These are phyloP conservation scores for Numida meleagris DNA, from an alignment of 2,113 vertebrate genomes.

Conservation along the genomic window DNA sequence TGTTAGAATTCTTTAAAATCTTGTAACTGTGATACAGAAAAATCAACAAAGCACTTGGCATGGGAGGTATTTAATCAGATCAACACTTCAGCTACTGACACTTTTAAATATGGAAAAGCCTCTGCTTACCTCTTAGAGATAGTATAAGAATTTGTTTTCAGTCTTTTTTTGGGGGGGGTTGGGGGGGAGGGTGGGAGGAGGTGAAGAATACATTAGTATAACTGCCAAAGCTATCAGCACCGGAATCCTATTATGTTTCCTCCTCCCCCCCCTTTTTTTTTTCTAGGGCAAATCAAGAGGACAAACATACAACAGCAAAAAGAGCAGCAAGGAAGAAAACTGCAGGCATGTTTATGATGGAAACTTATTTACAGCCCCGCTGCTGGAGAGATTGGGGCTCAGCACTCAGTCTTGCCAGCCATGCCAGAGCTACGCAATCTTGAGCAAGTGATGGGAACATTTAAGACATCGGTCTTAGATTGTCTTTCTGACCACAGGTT, in stretches of 20 bases:
- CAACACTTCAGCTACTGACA: not conserved
- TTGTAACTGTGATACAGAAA: not conserved
- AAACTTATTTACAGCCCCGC: slow-evolving; percentile 36
- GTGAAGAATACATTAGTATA: not conserved
- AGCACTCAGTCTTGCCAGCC: not conserved
- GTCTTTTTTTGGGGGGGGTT: not conserved
- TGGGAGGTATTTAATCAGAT: not conserved
- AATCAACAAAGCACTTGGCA: not conserved
- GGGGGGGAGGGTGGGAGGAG: no score
- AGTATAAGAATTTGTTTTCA: not conserved
- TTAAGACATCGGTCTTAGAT: not conserved
- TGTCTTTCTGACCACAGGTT: not conserved
- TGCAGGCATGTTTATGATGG: slow-evolving; percentile 3
- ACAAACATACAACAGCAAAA: not conserved
- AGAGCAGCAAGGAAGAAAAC: slow-evolving; percentile 45
- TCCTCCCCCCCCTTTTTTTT: not conserved
- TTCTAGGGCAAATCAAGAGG: not conserved
- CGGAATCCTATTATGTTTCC: not conserved
- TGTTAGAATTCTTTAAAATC: not conserved
- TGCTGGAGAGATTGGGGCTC: not conserved
- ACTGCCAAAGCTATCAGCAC: not conserved
- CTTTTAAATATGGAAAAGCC: not conserved
- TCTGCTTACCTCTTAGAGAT: not conserved
- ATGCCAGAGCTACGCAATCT: not conserved
- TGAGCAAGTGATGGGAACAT: not conserved